Evolutionary conservation across 2,113 vertebrate species (phyloP), one percentile per base, ranked within the genome.

Genomic region (Merops nubicus): DNA sequence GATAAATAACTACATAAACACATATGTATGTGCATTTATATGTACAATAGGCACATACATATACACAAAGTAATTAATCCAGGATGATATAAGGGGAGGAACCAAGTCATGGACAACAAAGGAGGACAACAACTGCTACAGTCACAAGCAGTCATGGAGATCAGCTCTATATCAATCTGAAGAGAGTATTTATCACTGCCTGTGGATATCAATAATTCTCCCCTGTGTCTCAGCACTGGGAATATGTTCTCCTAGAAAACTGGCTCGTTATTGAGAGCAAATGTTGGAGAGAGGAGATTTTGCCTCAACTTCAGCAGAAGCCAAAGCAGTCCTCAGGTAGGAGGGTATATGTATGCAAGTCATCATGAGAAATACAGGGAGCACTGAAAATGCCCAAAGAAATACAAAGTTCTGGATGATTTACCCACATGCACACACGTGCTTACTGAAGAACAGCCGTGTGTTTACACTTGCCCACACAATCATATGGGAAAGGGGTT

Each of bases 1-100:
- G 13, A 26, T 10, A 56, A 78, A 26, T 40, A 50, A 11, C 25
- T 25, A 0, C 22, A 57, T 40, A 21, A 59, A 75, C 29, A 7
- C 3, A 6, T 9, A 6, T 1, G 1, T 38, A 5, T 11, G 36
- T 21, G 11, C 31, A 20, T 64, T 75, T 59, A 40, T 22, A 36
- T 5, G n/a, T 25, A 40, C 2, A 38, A 7, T 5, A 8, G 6
- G 9, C 6, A 5, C 11, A 25, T 19, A 34, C 3, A 15, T 3
- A 12, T 3, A 54, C 14, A 45, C 0, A 36, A 6, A 74, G 38
- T 18, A 73, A 25, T 54, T 54, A 48, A 60, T 51, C 76, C 8
- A 31, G 43, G 47, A 25, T 29, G 31, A 29, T 68, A 4, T 12
- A 36, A 36, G 16, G 14, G 25, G 5, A 68, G 3, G 31, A 75